These are phyloP conservation scores for Pyrgus malvae DNA, from an alignment of 2,888 invertebrate genomes.

Conservation along the genomic window DNA sequence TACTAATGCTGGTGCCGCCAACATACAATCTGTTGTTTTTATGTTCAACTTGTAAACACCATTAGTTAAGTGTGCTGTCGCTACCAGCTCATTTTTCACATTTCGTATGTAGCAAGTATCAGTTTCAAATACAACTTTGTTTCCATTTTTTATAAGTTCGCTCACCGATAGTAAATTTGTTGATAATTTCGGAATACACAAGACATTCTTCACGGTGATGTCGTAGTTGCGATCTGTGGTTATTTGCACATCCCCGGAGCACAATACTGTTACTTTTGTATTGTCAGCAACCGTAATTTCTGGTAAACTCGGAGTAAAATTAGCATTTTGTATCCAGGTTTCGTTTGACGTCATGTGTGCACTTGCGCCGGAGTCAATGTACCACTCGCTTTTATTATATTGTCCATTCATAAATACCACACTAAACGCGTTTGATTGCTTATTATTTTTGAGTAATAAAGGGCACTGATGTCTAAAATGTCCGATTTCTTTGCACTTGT, in stretches of 20 bases:
- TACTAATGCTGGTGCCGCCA: background rate
- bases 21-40: background rate
- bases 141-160: conserved; percentile 26
- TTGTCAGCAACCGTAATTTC: conserved; percentile 38
- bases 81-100: conserved; percentile 8
- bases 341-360: conserved; percentile 30
- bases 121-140: conserved; percentile 25
- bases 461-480: conserved; percentile 20
- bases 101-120: conserved; percentile 11
- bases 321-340: conserved; percentile 8
- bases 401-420: conserved; percentile 26
- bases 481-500: conserved; percentile 22
- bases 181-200: conserved; percentile 36
- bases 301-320: conserved; percentile 9
- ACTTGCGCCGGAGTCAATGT: conserved; percentile 35
- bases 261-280: conserved; percentile 32
- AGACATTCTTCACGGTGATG: conserved; percentile 27
- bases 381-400: conserved; percentile 34
- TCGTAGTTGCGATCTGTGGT: conserved; percentile 17
- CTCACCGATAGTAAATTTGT: conserved; percentile 36
- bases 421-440: conserved; percentile 6
- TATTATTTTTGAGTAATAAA: background rate
- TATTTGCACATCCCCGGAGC: background rate
- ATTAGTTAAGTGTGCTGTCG: conserved; percentile 9
- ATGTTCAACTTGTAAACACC: conserved; percentile 24